These are phyloP conservation scores for Zaprionus bogoriensis DNA, from an alignment of 2,888 invertebrate species.

Conservation along the genomic window DNA sequence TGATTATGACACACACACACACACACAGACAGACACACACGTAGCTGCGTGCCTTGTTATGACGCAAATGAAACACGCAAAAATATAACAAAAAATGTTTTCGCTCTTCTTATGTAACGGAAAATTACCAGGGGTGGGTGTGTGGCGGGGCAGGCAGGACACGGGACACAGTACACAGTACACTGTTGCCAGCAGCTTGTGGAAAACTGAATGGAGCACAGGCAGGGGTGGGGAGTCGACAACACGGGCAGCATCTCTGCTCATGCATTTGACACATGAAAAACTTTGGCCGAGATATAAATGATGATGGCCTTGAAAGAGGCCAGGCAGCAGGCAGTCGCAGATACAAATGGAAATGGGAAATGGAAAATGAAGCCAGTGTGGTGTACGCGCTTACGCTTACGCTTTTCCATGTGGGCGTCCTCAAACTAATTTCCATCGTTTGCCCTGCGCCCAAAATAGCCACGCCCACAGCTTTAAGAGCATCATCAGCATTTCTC, in stretches of 20 bases:
- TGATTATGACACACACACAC: constrained; percentile 54
- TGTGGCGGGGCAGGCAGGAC: not conserved
- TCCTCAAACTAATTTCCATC: constrained; percentile 37
- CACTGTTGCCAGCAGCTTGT: not conserved
- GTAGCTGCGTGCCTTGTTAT: constrained; percentile 12
- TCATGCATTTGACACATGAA: constrained; percentile 74
- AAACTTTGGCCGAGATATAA: constrained; percentile 47
- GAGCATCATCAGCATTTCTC: constrained; percentile 66
- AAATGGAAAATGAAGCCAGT: constrained; percentile 14
- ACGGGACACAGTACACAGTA: constrained; percentile 4
- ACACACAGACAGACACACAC: not conserved
- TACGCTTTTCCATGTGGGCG: constrained; percentile 31
- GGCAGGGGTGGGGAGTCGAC: not conserved
- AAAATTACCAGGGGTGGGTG: constrained; percentile 39
- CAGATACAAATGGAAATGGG: constrained; percentile 10
- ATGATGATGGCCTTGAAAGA: constrained; percentile 71
- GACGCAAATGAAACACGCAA: constrained; percentile 59
- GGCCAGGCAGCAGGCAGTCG: not conserved
- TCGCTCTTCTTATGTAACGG: constrained; percentile 55
- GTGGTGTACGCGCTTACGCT: not conserved
- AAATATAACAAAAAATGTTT: constrained; percentile 1
- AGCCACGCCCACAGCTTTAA: constrained; percentile 49
- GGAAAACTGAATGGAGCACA: constrained; percentile 1
- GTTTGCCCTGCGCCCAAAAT: constrained; percentile 29
- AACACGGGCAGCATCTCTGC: constrained; percentile 47